Percentiles rank a stretch among this genome's conserved stretches.
Evolutionary conservation across 2,888 invertebrate genomes (phyloP).

Genomic region (Aelia acuminata): DNA sequence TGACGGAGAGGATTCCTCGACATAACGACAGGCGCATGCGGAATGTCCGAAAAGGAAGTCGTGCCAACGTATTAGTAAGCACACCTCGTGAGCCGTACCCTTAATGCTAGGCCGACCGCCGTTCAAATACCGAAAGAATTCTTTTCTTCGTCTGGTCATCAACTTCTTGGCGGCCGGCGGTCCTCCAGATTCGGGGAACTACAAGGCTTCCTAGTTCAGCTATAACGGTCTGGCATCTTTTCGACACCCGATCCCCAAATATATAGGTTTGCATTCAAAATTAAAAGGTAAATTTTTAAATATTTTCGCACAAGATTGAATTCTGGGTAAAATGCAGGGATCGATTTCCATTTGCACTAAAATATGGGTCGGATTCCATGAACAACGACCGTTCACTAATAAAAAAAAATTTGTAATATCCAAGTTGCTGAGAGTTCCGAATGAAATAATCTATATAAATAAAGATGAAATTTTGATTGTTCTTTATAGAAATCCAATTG

Average conservation of each 20-base stretch:
- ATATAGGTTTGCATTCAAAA: not conserved
- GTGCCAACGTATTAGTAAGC: conserved; percentile 36
- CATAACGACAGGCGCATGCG: conserved; percentile 13
- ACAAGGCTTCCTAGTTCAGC: not conserved
- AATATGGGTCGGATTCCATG: too few relatives aligned
- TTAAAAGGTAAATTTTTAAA: too few relatives aligned
- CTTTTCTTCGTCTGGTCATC: not conserved
- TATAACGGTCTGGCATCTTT: not conserved
- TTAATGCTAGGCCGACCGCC: conserved; percentile 6
- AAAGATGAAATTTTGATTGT: too few relatives aligned
- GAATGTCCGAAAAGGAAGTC: not conserved
- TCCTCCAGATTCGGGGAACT: not conserved
- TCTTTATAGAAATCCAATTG: too few relatives aligned
- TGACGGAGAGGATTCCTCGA: conserved; percentile 18
- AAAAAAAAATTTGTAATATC: too few relatives aligned
- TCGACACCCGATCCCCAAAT: not conserved
- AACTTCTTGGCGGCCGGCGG: not conserved
- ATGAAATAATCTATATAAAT: too few relatives aligned
- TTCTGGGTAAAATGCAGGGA: too few relatives aligned
- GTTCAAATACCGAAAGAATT: conserved; percentile 33
- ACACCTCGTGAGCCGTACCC: not conserved
- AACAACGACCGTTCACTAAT: too few relatives aligned
- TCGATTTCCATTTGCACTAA: too few relatives aligned
- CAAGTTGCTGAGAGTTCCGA: too few relatives aligned
- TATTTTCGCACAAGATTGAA: too few relatives aligned